Base-by-base conservation (phyloP, 2,888 invertebrate genomes). In the Tethea ocularis region DNA sequence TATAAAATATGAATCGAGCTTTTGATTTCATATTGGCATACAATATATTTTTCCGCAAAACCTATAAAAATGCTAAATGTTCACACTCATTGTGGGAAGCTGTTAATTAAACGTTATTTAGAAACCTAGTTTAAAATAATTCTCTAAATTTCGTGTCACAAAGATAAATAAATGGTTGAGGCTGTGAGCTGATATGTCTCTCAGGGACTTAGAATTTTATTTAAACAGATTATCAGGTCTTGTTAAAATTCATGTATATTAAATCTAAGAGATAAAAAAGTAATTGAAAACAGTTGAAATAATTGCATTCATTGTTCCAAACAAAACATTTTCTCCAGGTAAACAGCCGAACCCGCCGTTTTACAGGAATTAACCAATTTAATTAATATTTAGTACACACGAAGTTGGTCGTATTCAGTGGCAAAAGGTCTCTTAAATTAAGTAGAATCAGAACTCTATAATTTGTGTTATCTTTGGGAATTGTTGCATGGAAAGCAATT, bases 401-500 rank as follows among this genome's bases (percentile, higher is more conserved):
- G 17, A 6, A 41, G 41, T 17, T 41, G 2, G 20, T 20, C 46
- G 46, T 7, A 20, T 46, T 20, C 20, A n/a, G 46, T 17, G 46
- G 46, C 46, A 46, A 46, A 46, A 10, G 17, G 46, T 46, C 46
- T 46, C 8, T 20, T 20, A 46, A 46, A 46, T 46, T 46, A 20
- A 46, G 46, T 46, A 46, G 8, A 46, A 46, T 46, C 46, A 46
- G 20, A 7, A 46, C 46, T 17, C 17, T 46, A 46, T 46, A 46
- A 46, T 46, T 46, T 46, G 46, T 46, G 20, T 46, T 46, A 46
- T 46, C 20, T 20, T 46, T 46, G 46, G 46, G 46, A 46, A 46
- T 46, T 46, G 46, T 17, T 46, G 46, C 46, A 46, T 20, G 46
- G 46, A 17, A 20, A 46, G 20, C 46, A 46, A 46, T 46, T 46